A percentile compares a stretch with the other conserved stretches of the same genome.
Evolutionary conservation across 2,888 invertebrate species (phyloP).

Genomic region (Stramonita haemastoma): DNA sequence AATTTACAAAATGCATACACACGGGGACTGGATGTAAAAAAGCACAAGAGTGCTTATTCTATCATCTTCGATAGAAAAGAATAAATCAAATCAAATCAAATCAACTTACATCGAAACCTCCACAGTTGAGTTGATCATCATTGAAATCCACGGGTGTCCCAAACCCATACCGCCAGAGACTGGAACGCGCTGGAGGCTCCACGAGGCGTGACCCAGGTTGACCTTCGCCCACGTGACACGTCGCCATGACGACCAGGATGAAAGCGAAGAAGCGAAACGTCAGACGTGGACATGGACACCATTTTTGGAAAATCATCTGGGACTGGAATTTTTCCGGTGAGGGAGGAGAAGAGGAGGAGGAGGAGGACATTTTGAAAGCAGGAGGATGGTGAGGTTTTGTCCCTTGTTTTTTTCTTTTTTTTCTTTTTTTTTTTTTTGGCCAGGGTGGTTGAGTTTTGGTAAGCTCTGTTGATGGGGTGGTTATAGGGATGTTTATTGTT

Average conservation of each 20-base stretch:
- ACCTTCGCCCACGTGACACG: not conserved
- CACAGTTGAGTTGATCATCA: constrained; percentile 41
- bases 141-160: constrained; percentile 37
- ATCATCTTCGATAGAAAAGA: too few relatives aligned
- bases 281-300: not conserved
- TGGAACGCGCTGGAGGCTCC: constrained; percentile 40
- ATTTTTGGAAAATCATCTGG: not conserved
- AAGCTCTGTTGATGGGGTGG: too few relatives aligned
- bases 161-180: constrained; percentile 45
- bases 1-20: too few relatives aligned
- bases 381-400: not conserved
- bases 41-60: too few relatives aligned
- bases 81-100: too few relatives aligned
- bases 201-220: constrained; percentile 36
- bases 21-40: too few relatives aligned
- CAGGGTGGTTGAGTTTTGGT: too few relatives aligned
- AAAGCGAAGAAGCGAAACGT: not conserved
- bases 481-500: too few relatives aligned
- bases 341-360: not conserved
- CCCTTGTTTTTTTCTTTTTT: not conserved
- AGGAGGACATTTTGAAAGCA: not conserved
- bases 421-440: not conserved
- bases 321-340: not conserved
- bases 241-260: constrained; percentile 10
- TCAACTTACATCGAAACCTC: constrained; percentile 40